These are phyloP conservation scores for Podocnemis expansa DNA, from an alignment of 2,113 vertebrate species.

Conservation along the genomic window DNA sequence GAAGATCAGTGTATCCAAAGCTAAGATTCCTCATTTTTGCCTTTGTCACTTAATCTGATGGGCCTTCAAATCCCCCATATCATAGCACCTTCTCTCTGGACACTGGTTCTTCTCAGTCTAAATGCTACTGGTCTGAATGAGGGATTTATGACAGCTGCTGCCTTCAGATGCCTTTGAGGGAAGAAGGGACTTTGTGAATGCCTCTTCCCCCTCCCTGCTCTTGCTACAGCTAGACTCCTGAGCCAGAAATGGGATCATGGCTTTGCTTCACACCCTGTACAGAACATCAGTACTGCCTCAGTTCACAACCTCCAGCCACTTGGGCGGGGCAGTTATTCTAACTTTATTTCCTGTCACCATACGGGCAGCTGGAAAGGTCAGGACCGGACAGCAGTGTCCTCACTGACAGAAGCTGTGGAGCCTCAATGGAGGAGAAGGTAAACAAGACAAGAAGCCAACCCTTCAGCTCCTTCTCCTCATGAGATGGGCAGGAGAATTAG, in stretches of 20 bases:
- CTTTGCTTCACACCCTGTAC: not conserved
- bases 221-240: not conserved
- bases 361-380: not conserved
- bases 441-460: too few relatives aligned
- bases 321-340: not conserved
- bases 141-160: not conserved
- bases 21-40: not conserved
- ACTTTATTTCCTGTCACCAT: not conserved
- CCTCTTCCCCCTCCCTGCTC: rapidly evolving
- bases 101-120: not conserved
- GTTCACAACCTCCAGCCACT: not conserved
- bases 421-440: too few relatives aligned
- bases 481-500: not conserved
- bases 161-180: not conserved
- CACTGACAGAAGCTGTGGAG: too few relatives aligned
- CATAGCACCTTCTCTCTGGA: not conserved
- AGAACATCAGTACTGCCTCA: not conserved
- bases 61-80: not conserved
- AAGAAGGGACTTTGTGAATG: not conserved
- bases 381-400: too few relatives aligned
- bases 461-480: not conserved
- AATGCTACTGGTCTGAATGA: not conserved
- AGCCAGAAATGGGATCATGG: not conserved
- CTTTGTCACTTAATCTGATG: not conserved
- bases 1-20: not conserved